A percentile compares a stretch with the other conserved stretches of the same genome.
Evolutionary conservation across 2,113 vertebrate species (phyloP).

Genomic region (Nyctereutes procyonoides): DNA sequence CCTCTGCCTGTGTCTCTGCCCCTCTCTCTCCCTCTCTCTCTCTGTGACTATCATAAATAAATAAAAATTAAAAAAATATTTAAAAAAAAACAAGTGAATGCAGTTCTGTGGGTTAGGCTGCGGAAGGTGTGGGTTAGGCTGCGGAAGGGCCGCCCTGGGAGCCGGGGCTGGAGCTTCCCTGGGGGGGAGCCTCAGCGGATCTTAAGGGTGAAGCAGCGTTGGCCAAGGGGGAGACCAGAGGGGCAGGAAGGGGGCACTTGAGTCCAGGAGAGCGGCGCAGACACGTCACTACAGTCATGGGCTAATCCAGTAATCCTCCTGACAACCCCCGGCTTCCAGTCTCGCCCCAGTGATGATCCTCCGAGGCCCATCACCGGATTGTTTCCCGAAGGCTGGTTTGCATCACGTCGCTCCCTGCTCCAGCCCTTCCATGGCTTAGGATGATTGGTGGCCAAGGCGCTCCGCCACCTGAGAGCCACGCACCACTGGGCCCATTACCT

Average conservation of each 20-base stretch:
- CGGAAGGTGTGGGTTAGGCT: too few species aligned
- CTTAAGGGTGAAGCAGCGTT: neutral
- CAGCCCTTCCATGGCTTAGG: too few species aligned
- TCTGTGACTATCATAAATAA: too few species aligned
- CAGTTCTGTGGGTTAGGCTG: too few species aligned
- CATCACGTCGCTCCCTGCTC: neutral
- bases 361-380: rapidly evolving
- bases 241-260: neutral
- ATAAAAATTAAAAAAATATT: too few species aligned
- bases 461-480: rapidly evolving
- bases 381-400: neutral
- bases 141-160: neutral
- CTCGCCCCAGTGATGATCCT: rapidly evolving
- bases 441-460: neutral
- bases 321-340: neutral
- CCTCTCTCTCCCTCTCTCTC: too few species aligned
- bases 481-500: neutral
- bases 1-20: too few species aligned
- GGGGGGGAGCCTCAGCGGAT: neutral
- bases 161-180: neutral
- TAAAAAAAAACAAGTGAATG: rapidly evolving
- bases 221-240: rapidly evolving
- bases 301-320: rapidly evolving
- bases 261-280: too few species aligned
- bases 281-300: neutral